phyloP scores from a whole-genome alignment of 2,888 invertebrate species.

The Orchesellides sinensis region DNA sequence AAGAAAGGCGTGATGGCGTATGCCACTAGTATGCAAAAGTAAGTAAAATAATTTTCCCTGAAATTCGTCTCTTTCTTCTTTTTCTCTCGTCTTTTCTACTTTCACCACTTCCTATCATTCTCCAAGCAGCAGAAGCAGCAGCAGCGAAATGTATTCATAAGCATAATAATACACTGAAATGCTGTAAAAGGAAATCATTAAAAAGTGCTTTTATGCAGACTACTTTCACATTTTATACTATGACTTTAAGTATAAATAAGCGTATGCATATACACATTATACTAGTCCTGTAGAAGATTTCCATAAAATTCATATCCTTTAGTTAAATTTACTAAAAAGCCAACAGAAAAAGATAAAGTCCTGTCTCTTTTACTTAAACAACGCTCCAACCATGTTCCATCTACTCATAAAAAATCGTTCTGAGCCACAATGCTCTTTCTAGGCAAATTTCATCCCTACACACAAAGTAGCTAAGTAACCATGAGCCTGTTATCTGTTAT shows the following conservation, averaged over 20 bases:
- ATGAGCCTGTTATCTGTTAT: too few relatives aligned
- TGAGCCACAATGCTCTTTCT: slow-evolving; percentile 1
- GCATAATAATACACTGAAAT: slow-evolving; percentile 2
- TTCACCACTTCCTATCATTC: too few relatives aligned
- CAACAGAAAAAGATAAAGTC: slow-evolving; percentile 26
- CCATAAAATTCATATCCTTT: slow-evolving; percentile 26
- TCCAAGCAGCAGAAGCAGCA: too few relatives aligned
- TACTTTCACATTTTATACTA: not conserved
- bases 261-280: too few relatives aligned
- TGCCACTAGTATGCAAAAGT: not conserved
- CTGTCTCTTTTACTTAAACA: slow-evolving; percentile 6
- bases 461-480: too few relatives aligned
- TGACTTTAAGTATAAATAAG: too few relatives aligned
- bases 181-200: slow-evolving; percentile 42
- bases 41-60: slow-evolving; percentile 10
- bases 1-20: not conserved
- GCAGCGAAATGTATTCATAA: slow-evolving; percentile 38
- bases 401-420: not conserved
- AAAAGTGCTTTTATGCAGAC: slow-evolving; percentile 20
- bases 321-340: not conserved
- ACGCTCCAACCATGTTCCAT: not conserved
- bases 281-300: too few relatives aligned
- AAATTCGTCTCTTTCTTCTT: slow-evolving; percentile 20
- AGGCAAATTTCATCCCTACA: not conserved
- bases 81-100: not conserved